Evolutionary conservation across 2,797 vertebrate species (phyloP), one percentile per base, ranked within the genome.

Genomic region (Lepilemur septentrionalis): DNA sequence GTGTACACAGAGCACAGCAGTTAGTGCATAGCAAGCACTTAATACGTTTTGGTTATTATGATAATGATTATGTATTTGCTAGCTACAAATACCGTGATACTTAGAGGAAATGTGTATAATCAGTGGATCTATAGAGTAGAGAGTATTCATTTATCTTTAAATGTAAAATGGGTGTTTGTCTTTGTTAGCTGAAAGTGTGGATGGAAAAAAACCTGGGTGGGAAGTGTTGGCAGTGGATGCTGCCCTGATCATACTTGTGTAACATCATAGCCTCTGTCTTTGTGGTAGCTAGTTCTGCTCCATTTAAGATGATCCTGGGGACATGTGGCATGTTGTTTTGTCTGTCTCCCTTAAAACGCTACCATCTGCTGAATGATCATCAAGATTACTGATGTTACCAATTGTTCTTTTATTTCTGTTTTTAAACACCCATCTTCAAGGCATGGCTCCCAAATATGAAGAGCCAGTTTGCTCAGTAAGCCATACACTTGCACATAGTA

Each of bases 381-480:
- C 50, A 72, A 12, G n/a, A 65, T 97, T 23, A n/a, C 46, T 55
- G 59, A 69, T 84, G 41, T 81, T 50, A 70, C n/a, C 55, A 57
- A 30, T 82, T 95, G 52, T 93, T 91, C 70, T 84, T 78, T 72
- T 76, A 86, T 78, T 72, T 89, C 55, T 78, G 5, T 90, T 84
- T 92, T 90, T 25, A 87, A 59, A 65, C 76, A 76, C 20, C 32
- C 50, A 81, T 92, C n/a, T 84, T 84, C 52, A 84, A 84, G 61
- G 25, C 52, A 46, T 70, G 25, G 17, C 80, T 88, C 52, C 32
- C 57, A 63, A 80, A 65, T 15, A 17, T 41, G 46, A 88, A 28
- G 59, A 92, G 32, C 32, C 23, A 32, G 22, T 28, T n/a, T 65
- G 2, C 57, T 76, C 38, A 78, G 89, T 73, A 83, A 83, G 61